A percentile compares a stretch with the other conserved stretches of the same genome.
phyloP scores from a whole-genome alignment of 2,888 invertebrate species.

The Pyrochroa serraticornis region DNA sequence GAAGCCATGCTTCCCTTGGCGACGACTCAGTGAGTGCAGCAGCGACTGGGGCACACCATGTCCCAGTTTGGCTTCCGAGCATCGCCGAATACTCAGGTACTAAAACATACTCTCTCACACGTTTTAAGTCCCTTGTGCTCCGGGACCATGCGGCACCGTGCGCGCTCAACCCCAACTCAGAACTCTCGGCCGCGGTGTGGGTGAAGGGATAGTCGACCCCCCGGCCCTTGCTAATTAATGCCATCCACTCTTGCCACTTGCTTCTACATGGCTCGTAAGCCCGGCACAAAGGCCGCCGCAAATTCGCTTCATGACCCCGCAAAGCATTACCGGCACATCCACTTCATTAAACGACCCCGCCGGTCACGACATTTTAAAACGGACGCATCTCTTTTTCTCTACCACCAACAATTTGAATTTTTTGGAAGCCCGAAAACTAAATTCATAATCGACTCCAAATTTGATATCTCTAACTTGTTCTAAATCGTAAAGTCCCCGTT shows the following conservation, averaged over 20 bases:
- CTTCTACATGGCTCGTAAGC: slow-evolving; percentile 6
- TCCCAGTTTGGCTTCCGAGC: slow-evolving; percentile 72
- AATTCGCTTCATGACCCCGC: slow-evolving; percentile 6
- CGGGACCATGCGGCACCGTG: slow-evolving; percentile 1
- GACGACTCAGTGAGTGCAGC: slow-evolving; percentile 56
- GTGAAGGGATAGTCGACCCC: not conserved
- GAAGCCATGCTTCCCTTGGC: slow-evolving; percentile 56
- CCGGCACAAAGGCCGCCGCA: slow-evolving; percentile 5
- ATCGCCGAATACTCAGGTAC: slow-evolving; percentile 70
- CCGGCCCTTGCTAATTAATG: slow-evolving; percentile 8
- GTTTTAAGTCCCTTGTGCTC: not conserved
- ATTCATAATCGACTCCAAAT: too few species aligned
- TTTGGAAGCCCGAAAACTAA: too few species aligned
- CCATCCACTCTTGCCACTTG: slow-evolving; percentile 10
- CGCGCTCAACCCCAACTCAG: slow-evolving; percentile 14
- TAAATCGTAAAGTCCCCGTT: too few species aligned
- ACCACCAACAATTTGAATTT: too few species aligned
- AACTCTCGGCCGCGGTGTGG: not conserved
- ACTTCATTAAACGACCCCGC: not conserved
- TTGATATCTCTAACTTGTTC: too few species aligned
- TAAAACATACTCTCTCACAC: slow-evolving; percentile 28
- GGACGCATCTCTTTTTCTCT: too few species aligned
- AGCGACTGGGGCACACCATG: slow-evolving; percentile 65
- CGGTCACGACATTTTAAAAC: too few species aligned
- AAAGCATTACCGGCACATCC: not conserved